These are phyloP conservation scores for Philonicus albiceps DNA, from an alignment of 2,888 invertebrate species.

Conservation along the genomic window DNA sequence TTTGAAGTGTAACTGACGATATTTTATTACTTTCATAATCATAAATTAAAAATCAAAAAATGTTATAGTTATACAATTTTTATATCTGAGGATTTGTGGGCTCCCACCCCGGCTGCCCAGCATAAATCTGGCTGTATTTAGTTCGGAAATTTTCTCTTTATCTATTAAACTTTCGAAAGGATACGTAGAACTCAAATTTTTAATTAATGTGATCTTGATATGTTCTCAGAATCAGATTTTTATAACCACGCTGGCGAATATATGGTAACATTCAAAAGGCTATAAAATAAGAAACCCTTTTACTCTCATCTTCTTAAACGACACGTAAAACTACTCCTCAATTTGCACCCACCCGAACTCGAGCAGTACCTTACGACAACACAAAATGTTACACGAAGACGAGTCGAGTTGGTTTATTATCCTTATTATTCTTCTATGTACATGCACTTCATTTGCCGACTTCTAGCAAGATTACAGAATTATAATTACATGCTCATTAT, in stretches of 20 bases:
- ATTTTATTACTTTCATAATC: no score
- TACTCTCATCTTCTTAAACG: not conserved
- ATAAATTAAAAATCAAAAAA: no score
- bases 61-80: no score
- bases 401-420: conserved; percentile 13
- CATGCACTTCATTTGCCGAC: not conserved
- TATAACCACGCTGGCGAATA: not conserved
- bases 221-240: not conserved
- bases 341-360: not conserved
- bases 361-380: not conserved
- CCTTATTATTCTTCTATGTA: not conserved
- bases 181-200: not conserved
- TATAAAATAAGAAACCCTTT: not conserved
- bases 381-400: not conserved
- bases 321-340: not conserved
- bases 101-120: no score
- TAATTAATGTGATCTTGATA: not conserved
- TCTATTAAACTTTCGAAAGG: no score
- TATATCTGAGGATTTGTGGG: no score
- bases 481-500: conserved; percentile 54
- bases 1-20: no score
- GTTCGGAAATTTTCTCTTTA: no score
- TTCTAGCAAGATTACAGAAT: conserved; percentile 50
- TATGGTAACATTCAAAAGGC: not conserved
- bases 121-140: no score